A percentile compares a stretch with the other conserved stretches of the same genome.
phyloP scores from a whole-genome alignment of 2,113 vertebrate genomes.

The Hemibagrus wyckioides region DNA sequence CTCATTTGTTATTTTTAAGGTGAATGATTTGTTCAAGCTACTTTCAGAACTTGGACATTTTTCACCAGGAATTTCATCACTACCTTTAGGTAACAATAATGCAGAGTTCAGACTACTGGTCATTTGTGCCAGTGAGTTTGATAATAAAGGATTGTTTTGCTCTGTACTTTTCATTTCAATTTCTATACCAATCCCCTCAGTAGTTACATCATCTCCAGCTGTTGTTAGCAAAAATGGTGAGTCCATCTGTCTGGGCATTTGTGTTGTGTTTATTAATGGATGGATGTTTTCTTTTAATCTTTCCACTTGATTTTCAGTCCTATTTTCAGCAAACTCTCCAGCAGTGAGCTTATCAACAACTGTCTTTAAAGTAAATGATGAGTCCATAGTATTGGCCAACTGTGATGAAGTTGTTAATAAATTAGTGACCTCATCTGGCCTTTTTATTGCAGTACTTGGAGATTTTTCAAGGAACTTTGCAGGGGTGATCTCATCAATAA shows the following conservation, averaged over 20 bases:
- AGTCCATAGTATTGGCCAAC: neutral
- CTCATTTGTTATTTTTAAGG: conserved; percentile 20
- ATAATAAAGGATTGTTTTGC: neutral
- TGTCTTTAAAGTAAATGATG: neutral
- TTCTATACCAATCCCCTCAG: conserved; percentile 3
- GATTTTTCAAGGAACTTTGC: neutral
- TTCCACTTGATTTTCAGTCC: neutral
- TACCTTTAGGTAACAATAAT: neutral
- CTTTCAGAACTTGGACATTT: neutral
- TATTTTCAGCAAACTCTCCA: neutral
- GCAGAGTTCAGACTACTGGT: neutral
- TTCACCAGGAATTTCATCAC: neutral
- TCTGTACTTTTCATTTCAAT: neutral
- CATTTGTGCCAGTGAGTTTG: neutral
- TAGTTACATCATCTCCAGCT: neutral
- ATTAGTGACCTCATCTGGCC: neutral
- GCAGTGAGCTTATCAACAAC: neutral
- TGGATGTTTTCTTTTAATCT: neutral
- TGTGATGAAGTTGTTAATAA: neutral
- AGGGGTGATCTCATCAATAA: neutral
- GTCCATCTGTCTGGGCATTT: neutral
- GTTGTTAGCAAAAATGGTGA: neutral
- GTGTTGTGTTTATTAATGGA: neutral
- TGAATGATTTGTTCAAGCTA: neutral
- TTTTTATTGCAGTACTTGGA: neutral